Evolutionary conservation across 2,888 invertebrate genomes (phyloP), one percentile per base, ranked within the genome.

Genomic region (Aleiodes testaceus): DNA sequence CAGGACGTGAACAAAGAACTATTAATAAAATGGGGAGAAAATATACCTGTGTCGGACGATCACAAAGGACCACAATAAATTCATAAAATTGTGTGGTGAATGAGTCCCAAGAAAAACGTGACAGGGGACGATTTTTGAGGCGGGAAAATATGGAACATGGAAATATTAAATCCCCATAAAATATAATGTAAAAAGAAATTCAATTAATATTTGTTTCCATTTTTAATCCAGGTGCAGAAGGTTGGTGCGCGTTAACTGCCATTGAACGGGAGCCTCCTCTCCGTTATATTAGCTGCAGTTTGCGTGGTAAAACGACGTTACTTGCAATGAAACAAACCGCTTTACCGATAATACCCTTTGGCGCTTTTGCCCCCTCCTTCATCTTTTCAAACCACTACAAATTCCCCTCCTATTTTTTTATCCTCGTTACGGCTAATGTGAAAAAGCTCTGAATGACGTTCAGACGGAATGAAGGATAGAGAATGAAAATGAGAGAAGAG

Each of bases 51-150:
- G 26, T 66, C 42, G 59, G 49, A 36, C 42, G 61, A 20, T 49
- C 26, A 79, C 79, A 80, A 81, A 81, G 76, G 76, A 75, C 16
- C 59, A 76, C 79, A 75, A 81, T 84, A 84, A 85, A 85, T 84
- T 84, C 82, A 85, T 82, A 85, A 85, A 84, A 81, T 80, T 81
- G 82, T 81, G 82, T 81, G 79, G 79, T 79, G 75, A 71, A 75
- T 74, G 69, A 67, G 72, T 74, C 67, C 75, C 73, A 74, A n/a
- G n/a, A 72, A 64, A 70, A 73, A 20, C 52, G 55, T 53, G 55
- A 18, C 52, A 61, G 12, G 44, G 45, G 36, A 53, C 12, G 22
- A 72, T 64, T 64, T 64, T 20, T 20, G 45, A 59, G 14, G 42
- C 36, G 36, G 42, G 42, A 59, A 59, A 59, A 59, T 59, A n/a